Evolutionary conservation across 2,113 vertebrate genomes (phyloP), one percentile per base, ranked within the genome.

Genomic region (Acrocephalus arundinaceus): DNA sequence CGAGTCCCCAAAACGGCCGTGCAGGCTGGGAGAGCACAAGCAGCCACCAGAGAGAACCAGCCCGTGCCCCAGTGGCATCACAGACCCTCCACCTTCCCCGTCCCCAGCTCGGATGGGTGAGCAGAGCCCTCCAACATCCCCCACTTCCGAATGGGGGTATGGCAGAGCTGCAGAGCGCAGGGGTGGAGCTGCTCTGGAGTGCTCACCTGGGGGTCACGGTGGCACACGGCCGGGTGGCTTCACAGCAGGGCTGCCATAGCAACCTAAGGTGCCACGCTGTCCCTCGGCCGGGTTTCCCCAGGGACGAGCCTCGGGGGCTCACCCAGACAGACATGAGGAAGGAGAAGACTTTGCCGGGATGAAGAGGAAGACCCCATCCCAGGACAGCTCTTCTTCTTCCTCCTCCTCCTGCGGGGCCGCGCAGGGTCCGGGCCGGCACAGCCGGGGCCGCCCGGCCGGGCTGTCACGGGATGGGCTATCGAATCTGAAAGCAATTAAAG

Each of bases 401-500:
- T 79, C 12, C 28, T 79, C 57, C 27, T 58, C 37, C 55, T 71
- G 5, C 58, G 87, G 86, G 73, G 71, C 91, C 45, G 62, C 4
- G 22, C 66, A 0, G 87, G 79, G 72, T n/a, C 67, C 13, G 11
- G 90, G 63, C 65, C 59, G 85, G 58, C 84, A n/a, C 58, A 7
- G 83, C 76, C 25, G 90, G 37, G 61, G 88, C 92, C 51, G 2
- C 48, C 76, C 7, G 59, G 75, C 92, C 85, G 3, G 45, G 2
- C 96, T 97, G 98, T 98, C 97, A 97, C 31, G 37, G 94, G 85
- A 94, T 89, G 87, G 97, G 95, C 97, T 95, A 97, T 97, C 85
- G 95, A 97, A 97, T 97, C 97, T 97, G 97, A 98, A 97, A 98
- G 98, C 98, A 98, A 98, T 98, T 98, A 98, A 98, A 98, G 97